Conservation (phyloP, 2,797 vertebrate genomes). For the Syngnathus acus region DNA sequence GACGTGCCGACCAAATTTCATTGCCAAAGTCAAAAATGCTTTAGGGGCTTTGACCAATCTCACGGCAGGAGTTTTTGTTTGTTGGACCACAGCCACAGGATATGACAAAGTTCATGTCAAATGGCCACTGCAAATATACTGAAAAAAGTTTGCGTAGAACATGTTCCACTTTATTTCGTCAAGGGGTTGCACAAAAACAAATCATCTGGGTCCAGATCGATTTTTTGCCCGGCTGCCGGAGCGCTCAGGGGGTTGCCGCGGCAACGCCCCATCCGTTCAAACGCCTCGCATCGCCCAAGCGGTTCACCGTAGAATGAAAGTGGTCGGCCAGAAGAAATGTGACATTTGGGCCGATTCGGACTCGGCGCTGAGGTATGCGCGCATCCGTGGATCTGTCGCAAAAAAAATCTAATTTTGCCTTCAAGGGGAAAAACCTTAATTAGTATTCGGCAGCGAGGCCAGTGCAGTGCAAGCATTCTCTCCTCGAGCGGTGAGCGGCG, state of each 20-base stretch:
- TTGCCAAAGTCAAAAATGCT: too few species aligned
- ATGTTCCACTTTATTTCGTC: not conserved
- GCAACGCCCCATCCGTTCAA: not conserved
- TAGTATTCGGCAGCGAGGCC: slow-evolving; percentile 46
- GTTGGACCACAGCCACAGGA: too few species aligned
- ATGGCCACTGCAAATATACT: too few species aligned
- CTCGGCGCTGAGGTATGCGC: not conserved
- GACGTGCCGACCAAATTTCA: too few species aligned
- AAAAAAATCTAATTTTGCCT: slow-evolving; percentile 5
- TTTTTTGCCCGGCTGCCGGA: not conserved
- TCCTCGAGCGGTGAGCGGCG: not conserved
- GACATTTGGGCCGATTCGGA: not conserved
- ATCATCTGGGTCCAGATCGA: not conserved
- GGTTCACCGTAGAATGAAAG: slow-evolving; percentile 4
- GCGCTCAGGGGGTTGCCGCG: not conserved
- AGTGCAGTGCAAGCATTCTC: slow-evolving; percentile 1
- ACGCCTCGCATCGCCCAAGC: not conserved
- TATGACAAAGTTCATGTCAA: too few species aligned
- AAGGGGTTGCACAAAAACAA: not conserved
- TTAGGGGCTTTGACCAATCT: too few species aligned
- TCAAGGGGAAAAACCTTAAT: slow-evolving; percentile 5
- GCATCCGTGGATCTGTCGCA: not conserved
- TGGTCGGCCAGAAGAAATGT: not conserved
- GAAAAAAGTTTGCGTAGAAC: too few species aligned
- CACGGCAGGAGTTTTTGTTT: too few species aligned